Percentiles rank a stretch among this genome's conserved stretches.
Conservation (phyloP, 2,113 vertebrate species). For the Prionailurus bengalensis region DNA sequence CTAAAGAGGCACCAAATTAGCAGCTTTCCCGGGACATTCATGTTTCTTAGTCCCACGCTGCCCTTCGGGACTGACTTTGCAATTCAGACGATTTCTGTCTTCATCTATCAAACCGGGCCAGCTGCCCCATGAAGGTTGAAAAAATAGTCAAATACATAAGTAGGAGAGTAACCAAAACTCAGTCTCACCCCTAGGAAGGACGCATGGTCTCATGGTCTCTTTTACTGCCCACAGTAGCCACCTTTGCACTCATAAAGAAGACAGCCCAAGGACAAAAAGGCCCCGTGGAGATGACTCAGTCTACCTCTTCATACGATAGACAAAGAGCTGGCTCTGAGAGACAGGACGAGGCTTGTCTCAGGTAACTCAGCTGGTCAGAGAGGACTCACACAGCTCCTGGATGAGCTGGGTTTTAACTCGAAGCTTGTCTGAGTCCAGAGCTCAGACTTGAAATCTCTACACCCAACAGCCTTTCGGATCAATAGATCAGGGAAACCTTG, state of each 20-base stretch:
- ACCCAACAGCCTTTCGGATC: neutral
- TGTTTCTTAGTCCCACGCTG: neutral
- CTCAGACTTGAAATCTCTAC: neutral
- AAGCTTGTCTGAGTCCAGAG: neutral
- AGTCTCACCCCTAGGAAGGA: neutral
- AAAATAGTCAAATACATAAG: neutral
- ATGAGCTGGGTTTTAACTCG: neutral
- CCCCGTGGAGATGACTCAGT: rapidly evolving
- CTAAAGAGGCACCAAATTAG: neutral
- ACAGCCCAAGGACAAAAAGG: neutral
- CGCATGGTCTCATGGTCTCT: neutral
- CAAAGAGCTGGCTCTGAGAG: no score
- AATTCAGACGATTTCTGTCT: neutral
- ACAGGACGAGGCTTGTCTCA: neutral
- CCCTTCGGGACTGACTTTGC: neutral
- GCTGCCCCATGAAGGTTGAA: neutral
- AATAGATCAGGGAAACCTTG: neutral
- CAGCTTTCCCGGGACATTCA: neutral
- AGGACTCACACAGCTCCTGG: no score
- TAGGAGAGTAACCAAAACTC: neutral
- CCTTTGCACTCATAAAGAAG: neutral
- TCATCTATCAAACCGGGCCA: neutral
- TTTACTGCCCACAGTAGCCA: neutral
- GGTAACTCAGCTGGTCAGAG: neutral
- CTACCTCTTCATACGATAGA: rapidly evolving